These are phyloP conservation scores for Lynx canadensis DNA, from an alignment of 2,113 vertebrate genomes.

Conservation along the genomic window DNA sequence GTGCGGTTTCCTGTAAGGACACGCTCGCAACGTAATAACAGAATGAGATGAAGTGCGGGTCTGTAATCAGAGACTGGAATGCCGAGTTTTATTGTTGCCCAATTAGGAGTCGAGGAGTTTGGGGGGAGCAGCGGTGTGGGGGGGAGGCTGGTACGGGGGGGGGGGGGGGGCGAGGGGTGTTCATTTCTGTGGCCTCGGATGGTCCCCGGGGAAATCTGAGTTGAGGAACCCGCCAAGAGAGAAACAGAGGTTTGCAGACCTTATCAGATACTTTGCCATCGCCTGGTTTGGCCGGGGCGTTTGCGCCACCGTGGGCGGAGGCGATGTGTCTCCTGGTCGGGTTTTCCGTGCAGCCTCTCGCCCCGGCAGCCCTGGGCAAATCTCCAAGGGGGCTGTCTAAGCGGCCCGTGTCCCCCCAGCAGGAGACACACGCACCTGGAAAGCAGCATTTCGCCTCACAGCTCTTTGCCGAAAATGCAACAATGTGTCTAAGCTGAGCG, in stretches of 20 bases:
- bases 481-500: fast-evolving
- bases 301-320: no score
- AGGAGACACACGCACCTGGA: background rate
- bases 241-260: no score
- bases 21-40: fast-evolving
- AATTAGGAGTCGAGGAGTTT: background rate
- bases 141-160: no score
- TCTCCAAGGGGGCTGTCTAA: no score
- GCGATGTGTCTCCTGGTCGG: no score
- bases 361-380: no score
- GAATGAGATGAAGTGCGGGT: background rate
- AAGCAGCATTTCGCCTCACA: fast-evolving
- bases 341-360: no score
- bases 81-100: background rate
- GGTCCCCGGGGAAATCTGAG: background rate
- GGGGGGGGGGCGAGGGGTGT: background rate
- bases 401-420: no score
- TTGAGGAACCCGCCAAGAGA: no score
- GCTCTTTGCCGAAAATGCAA: background rate
- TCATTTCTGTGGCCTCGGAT: background rate
- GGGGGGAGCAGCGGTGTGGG: no score
- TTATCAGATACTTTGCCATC: no score
- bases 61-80: background rate
- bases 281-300: no score
- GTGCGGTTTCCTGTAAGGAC: background rate